Evolutionary conservation across 2,797 vertebrate species (phyloP).

Genomic region (Tamandua tetradactyla): DNA sequence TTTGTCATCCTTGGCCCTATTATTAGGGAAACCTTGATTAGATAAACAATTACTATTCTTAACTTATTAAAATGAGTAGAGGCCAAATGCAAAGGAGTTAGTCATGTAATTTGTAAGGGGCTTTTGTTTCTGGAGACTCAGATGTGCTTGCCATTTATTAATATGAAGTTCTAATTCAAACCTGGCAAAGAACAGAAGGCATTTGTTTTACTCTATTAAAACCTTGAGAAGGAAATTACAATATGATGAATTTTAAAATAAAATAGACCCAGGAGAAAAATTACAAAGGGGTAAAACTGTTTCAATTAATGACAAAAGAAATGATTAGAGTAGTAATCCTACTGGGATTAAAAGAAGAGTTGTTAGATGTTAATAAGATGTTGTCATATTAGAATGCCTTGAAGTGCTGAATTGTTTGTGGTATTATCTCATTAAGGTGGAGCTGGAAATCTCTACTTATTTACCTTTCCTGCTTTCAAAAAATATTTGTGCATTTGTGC

Average conservation of each 20-base stretch:
- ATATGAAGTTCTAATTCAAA: not conserved
- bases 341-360: constrained; percentile 21
- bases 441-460: not conserved
- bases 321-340: not conserved
- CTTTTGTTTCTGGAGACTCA: constrained; percentile 45
- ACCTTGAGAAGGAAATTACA: constrained; percentile 6
- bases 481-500: not conserved
- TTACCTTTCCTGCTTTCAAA: constrained; percentile 44
- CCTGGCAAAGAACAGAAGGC: not conserved
- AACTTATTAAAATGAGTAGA: not conserved
- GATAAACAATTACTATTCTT: not conserved
- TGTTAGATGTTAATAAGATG: constrained; percentile 3
- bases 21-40: not conserved
- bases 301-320: constrained; percentile 58
- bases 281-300: constrained; percentile 37
- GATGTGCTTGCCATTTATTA: not conserved
- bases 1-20: not conserved
- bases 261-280: constrained; percentile 45
- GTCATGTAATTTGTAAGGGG: not conserved
- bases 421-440: not conserved
- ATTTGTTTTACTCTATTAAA: constrained; percentile 40
- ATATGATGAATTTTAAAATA: constrained; percentile 53
- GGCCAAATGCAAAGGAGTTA: not conserved
- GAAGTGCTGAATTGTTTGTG: not conserved
- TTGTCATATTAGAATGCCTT: not conserved